Conservation (phyloP, 2,113 vertebrate species). For the Pelobates fuscus region DNA sequence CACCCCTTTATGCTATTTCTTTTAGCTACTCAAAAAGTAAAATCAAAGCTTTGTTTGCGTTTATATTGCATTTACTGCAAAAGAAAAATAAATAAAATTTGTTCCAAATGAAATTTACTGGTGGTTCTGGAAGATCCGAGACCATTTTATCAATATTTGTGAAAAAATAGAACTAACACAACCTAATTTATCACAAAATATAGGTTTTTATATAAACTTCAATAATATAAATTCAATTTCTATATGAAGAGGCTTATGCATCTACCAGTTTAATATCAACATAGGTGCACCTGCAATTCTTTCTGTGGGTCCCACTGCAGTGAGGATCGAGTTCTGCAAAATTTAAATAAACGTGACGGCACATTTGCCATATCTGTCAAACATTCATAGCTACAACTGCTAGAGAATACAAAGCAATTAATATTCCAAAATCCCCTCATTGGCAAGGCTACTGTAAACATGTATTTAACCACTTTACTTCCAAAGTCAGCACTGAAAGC, state of each 20-base stretch:
- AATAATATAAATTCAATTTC: too few species aligned
- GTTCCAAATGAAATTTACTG: background rate
- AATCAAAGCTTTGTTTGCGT: background rate
- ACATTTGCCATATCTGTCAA: background rate
- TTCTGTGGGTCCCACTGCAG: background rate
- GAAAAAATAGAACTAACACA: too few species aligned
- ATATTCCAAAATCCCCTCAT: too few species aligned
- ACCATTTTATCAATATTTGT: background rate
- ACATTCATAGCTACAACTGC: background rate
- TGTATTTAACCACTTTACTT: too few species aligned
- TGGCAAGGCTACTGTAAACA: too few species aligned
- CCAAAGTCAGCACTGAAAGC: too few species aligned
- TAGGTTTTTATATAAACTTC: too few species aligned
- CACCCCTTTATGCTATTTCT: constrained; percentile 16
- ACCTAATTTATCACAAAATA: too few species aligned
- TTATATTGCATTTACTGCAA: background rate
- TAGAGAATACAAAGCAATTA: too few species aligned
- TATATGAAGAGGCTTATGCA: background rate
- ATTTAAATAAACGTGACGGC: background rate
- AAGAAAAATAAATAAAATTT: background rate
- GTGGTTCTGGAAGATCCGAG: background rate
- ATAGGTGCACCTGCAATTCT: background rate
- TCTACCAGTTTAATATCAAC: background rate
- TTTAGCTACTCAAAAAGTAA: constrained; percentile 14
- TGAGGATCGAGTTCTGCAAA: background rate